These are phyloP conservation scores for Listronotus bonariensis DNA, from an alignment of 1,140 invertebrate genomes.

Conservation along the genomic window DNA sequence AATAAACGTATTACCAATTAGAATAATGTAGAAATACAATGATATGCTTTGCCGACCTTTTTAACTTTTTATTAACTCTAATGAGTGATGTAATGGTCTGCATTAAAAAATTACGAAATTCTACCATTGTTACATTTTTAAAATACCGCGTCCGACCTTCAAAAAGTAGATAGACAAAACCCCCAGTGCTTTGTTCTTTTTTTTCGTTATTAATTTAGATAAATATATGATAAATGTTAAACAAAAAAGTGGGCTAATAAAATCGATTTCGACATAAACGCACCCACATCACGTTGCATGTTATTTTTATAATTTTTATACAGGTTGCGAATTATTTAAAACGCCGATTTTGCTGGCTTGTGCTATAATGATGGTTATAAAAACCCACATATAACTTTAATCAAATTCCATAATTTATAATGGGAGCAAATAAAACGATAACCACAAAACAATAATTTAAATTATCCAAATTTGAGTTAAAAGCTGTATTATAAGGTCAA, in stretches of 20 bases:
- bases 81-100: slow-evolving; percentile 10
- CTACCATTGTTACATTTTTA: slow-evolving; percentile 22
- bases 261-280: neutral
- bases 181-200: neutral
- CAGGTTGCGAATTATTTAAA: too few relatives aligned
- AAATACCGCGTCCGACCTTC: slow-evolving; percentile 7
- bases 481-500: too few relatives aligned
- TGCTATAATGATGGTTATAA: too few relatives aligned
- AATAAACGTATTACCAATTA: slow-evolving; percentile 13
- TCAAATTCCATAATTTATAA: too few relatives aligned
- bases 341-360: too few relatives aligned
- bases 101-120: slow-evolving; percentile 13
- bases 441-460: too few relatives aligned
- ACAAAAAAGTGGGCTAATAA: too few relatives aligned
- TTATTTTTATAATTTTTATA: too few relatives aligned
- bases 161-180: slow-evolving; percentile 5
- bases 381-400: too few relatives aligned
- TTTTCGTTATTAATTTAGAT: slow-evolving; percentile 1
- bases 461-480: too few relatives aligned
- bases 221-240: neutral
- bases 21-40: slow-evolving; percentile 18
- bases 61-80: slow-evolving; percentile 21
- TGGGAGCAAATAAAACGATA: too few relatives aligned
- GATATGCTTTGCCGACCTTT: slow-evolving; percentile 27
- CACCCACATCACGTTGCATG: neutral